A percentile compares a stretch with the other conserved stretches of the same genome.
phyloP scores from a whole-genome alignment of 2,113 vertebrate species.

The Mystacornis crossleyi region DNA sequence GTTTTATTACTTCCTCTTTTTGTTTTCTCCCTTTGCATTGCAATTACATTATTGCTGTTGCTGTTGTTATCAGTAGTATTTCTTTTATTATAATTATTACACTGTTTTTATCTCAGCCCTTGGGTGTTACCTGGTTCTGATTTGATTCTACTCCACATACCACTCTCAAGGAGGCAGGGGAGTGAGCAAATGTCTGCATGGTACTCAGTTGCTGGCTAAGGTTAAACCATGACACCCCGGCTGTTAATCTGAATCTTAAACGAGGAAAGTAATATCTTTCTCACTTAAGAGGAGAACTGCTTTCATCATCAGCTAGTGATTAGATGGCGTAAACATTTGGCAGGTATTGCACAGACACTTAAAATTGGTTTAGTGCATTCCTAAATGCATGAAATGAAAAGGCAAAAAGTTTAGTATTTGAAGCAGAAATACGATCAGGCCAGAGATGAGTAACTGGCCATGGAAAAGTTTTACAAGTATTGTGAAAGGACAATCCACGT shows the following conservation, averaged over 20 bases:
- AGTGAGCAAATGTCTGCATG: neutral
- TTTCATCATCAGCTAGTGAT: neutral
- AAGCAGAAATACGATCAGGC: neutral
- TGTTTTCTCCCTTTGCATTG: neutral
- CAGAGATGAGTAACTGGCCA: neutral
- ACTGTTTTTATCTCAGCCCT: neutral
- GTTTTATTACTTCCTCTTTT: neutral
- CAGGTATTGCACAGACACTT: neutral
- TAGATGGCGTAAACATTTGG: neutral
- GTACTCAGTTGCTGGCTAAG: neutral
- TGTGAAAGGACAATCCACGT: neutral
- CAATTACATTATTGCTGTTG: neutral
- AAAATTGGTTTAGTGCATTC: neutral
- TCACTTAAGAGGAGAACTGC: neutral
- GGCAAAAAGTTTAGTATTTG: neutral
- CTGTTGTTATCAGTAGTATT: neutral
- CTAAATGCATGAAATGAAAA: neutral
- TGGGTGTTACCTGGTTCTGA: neutral
- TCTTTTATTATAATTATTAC: neutral
- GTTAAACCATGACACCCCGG: neutral
- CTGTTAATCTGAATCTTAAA: neutral
- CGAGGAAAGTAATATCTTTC: neutral
- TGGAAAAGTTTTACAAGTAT: neutral
- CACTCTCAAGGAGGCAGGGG: neutral
- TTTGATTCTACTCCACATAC: neutral